phyloP scores from a whole-genome alignment of 2,888 invertebrate genomes.

The Amiota minor region DNA sequence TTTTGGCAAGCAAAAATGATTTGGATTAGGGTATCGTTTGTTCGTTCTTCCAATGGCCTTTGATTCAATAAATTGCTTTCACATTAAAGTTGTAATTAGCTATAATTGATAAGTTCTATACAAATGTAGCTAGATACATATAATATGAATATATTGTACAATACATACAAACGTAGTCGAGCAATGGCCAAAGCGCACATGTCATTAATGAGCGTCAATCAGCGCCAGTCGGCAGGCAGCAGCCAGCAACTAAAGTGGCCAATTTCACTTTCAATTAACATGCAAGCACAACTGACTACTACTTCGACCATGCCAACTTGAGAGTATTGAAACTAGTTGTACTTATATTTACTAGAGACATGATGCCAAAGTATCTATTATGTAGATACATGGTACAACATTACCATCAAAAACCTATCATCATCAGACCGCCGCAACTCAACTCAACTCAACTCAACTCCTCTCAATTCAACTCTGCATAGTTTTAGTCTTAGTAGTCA shows the following conservation, averaged over 20 bases:
- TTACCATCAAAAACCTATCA: slow-evolving; percentile 66
- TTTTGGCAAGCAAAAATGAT: background rate
- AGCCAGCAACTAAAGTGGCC: background rate
- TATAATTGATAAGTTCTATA: slow-evolving; percentile 15
- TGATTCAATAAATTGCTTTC: background rate
- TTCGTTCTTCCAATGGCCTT: no score
- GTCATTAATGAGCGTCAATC: no score
- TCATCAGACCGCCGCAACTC: slow-evolving; percentile 48
- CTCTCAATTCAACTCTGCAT: background rate
- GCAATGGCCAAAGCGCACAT: slow-evolving; percentile 7
- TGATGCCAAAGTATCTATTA: background rate
- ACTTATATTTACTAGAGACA: background rate
- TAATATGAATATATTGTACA: no score
- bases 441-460: background rate
- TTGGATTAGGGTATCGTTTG: no score
- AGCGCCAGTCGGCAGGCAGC: background rate
- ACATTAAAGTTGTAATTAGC: slow-evolving; percentile 18
- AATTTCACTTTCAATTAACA: slow-evolving; percentile 22
- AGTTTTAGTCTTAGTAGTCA: background rate
- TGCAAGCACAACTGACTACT: background rate
- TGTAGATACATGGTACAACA: slow-evolving; percentile 47
- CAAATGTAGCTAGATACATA: no score
- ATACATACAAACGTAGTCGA: background rate
- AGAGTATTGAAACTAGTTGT: no score
- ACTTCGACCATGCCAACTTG: no score